Evolutionary conservation across 35 echinoderm and acorn worm species (phyloP).

Genomic region (Apostichopus japonicus): DNA sequence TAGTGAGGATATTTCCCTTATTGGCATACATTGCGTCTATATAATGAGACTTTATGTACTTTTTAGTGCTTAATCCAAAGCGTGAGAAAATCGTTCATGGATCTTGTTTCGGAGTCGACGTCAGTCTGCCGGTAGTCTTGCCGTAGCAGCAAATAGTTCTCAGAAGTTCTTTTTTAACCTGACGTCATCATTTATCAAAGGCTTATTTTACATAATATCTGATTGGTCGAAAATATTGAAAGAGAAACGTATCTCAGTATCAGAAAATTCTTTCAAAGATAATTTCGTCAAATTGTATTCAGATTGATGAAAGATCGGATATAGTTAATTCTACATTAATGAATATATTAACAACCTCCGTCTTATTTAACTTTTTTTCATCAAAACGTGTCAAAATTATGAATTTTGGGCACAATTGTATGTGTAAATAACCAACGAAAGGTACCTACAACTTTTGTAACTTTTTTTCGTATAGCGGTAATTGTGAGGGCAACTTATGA

Average conservation of each 20-base stretch:
- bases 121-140: not conserved
- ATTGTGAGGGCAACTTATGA: too few species aligned
- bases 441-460: too few species aligned
- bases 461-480: too few species aligned
- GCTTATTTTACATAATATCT: not conserved
- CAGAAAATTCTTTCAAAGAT: not conserved
- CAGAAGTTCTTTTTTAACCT: slow-evolving; percentile 26
- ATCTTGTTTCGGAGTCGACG: not conserved
- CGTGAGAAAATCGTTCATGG: not conserved
- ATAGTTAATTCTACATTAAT: not conserved
- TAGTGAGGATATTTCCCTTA: not conserved
- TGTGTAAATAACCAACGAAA: too few species aligned
- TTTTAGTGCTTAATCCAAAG: too few species aligned
- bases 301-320: too few species aligned
- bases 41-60: too few species aligned
- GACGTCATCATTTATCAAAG: slow-evolving; percentile 41
- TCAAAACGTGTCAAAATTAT: too few species aligned
- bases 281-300: not conserved
- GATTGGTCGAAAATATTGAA: slow-evolving; percentile 24
- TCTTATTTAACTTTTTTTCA: too few species aligned
- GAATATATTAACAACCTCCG: too few species aligned
- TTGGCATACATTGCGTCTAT: not conserved
- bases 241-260: not conserved
- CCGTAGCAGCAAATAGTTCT: not conserved
- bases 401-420: too few species aligned